Base-by-base conservation (phyloP, 1,140 invertebrate species). In the Uloborus diversus region DNA sequence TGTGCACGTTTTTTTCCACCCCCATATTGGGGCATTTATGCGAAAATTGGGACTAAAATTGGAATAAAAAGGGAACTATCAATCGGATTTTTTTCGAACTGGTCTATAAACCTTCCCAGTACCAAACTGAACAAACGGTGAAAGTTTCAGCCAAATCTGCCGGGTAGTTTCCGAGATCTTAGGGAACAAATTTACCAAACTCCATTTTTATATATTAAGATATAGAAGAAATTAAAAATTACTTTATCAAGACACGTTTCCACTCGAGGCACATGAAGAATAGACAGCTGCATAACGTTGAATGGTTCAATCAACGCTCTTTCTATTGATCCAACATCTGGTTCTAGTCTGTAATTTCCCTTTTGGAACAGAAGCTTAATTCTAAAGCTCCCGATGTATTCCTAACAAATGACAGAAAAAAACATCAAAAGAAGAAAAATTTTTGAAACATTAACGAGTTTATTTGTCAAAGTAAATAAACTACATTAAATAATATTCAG, bases 221-320 rank as follows among this genome's bases (percentile, higher is more conserved):
- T 30, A 61, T 28, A 20, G 13, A 30, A 30, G 5, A 27, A 76
- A 9, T 23, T 37, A 23, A 30, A 56, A 42, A 23, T 32, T 66
- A 78, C 76, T 61, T 69, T 37, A 4, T 47, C 30, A 23, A 69
- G 27, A 13, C 76, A 69, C 0, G n/a, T 69, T 68, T 79, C 76
- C 14, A 79, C 33, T 3, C 65, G 76, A 33, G 76, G 65, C 47
- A 69, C 57, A 53, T 59, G 61, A n/a, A 42, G 20, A n/a, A 78
- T 62, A 23, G 73, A 37, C 62, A 51, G 23, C 4, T 78, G 73
- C 73, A 78, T 78, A 4, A 78, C 27, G 66, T 49, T 30, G 30
- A 78, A 78, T 27, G 73, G 73, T 7, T 78, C 73, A 56, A 9
- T n/a, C 23, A 78, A 2, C 4, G 49, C 42, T 65, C 66, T 78